A percentile compares a stretch with the other conserved stretches of the same genome.
Conservation (phyloP, 1,140 invertebrate genomes). For the Drosophila lacteicornis region DNA sequence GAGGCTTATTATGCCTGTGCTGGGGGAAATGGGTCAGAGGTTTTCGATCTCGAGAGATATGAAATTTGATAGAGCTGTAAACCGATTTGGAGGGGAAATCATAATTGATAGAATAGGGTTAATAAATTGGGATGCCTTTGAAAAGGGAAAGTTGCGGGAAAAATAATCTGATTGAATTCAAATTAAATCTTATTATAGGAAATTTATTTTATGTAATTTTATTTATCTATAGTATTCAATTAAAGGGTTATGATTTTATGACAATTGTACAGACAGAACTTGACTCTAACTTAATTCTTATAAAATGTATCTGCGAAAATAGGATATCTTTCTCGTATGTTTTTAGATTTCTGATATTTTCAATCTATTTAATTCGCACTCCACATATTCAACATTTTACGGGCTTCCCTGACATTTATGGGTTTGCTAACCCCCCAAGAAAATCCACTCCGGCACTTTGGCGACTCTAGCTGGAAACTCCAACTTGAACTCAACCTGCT, state of each 20-base stretch:
- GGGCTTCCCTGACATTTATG: constrained; percentile 32
- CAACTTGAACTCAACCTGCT: constrained; percentile 47
- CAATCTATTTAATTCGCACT: constrained; percentile 21
- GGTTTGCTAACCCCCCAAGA: constrained; percentile 11
- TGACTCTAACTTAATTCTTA: neutral
- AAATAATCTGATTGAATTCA: neutral
- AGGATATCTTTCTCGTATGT: neutral
- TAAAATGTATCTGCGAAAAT: no score
- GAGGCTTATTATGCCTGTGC: neutral
- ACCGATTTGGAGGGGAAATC: constrained; percentile 15
- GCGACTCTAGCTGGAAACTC: constrained; percentile 27
- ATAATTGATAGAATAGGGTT: constrained; percentile 33
- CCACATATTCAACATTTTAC: constrained; percentile 27
- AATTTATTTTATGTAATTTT: no score
- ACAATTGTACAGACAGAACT: no score
- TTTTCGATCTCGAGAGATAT: constrained; percentile 36
- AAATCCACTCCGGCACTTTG: constrained; percentile 35
- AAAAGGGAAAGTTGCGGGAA: constrained; percentile 21
- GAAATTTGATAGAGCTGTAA: constrained; percentile 47
- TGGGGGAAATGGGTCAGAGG: constrained; percentile 34
- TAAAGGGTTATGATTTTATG: no score
- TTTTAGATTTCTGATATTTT: neutral
- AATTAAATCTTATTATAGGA: no score
- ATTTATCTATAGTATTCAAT: no score
- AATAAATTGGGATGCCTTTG: neutral